phyloP scores from a whole-genome alignment of 2,113 vertebrate genomes.

The Gnathonemus longibarbis region DNA sequence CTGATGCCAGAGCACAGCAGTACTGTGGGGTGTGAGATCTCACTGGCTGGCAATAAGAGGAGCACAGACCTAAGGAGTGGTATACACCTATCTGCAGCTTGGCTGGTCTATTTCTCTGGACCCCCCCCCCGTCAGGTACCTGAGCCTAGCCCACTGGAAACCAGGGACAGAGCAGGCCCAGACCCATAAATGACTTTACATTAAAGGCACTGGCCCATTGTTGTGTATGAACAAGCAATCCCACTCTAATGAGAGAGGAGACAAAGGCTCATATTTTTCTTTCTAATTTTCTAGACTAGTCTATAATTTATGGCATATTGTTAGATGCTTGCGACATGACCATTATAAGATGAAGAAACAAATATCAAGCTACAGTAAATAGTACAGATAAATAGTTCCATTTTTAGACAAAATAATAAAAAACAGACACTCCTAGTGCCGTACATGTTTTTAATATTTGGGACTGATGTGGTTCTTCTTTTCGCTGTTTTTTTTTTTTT shows the following conservation, averaged over 20 bases:
- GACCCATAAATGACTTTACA: not conserved
- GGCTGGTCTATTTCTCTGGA: not conserved
- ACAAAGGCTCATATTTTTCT: not conserved
- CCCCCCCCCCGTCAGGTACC: not conserved
- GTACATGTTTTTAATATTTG: not conserved
- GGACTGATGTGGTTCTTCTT: not conserved
- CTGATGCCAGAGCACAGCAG: not conserved
- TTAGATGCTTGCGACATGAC: not conserved
- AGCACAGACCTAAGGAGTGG: not conserved
- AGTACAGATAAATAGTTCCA: not conserved
- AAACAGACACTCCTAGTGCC: not conserved
- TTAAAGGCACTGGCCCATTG: not conserved
- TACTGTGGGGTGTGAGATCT: not conserved
- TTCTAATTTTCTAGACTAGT: not conserved
- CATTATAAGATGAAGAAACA: not conserved
- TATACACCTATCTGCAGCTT: not conserved
- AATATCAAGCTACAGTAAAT: not conserved
- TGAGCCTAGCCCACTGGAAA: not conserved
- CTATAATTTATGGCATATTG: not conserved
- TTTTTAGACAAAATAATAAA: not conserved
- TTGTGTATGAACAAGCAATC: not conserved
- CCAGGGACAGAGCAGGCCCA: not conserved
- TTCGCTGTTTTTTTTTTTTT: not conserved
- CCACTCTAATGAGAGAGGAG: not conserved
- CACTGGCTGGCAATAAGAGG: not conserved